These are phyloP conservation scores for Chionis minor DNA, from an alignment of 2,113 vertebrate species.

Conservation along the genomic window DNA sequence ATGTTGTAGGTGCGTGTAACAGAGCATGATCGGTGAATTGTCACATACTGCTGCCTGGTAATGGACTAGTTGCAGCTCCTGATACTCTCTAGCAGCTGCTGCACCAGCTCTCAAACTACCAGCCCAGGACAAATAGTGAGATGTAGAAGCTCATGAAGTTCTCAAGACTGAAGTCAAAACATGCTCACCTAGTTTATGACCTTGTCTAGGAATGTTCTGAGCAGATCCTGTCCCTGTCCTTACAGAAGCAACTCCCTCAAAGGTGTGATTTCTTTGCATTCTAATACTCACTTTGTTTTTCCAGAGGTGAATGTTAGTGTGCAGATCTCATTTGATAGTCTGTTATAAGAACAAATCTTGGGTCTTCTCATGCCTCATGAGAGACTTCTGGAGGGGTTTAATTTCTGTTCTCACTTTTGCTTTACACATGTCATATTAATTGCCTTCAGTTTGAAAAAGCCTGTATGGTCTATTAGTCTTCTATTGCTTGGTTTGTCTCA, in stretches of 20 bases:
- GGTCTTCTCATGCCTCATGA: background rate
- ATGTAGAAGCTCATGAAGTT: background rate
- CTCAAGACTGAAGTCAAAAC: background rate
- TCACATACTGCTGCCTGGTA: background rate
- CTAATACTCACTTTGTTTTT: background rate
- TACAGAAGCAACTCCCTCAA: background rate
- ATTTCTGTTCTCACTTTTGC: background rate
- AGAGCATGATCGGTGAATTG: background rate
- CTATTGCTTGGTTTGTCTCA: background rate
- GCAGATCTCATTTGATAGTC: background rate
- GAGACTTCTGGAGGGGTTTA: background rate
- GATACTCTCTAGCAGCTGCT: background rate
- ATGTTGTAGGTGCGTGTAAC: accelerated
- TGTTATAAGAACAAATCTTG: background rate
- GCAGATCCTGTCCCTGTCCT: background rate
- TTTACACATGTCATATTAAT: background rate
- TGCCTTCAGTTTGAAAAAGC: background rate
- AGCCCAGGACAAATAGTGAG: background rate
- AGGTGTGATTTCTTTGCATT: background rate
- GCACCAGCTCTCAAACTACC: background rate
- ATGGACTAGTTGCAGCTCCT: background rate
- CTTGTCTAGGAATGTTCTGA: background rate
- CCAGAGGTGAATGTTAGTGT: background rate
- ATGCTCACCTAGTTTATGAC: background rate
- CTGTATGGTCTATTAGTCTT: background rate